Base-by-base conservation (phyloP, 2,888 invertebrate species). In the Drosophila prolongata region DNA sequence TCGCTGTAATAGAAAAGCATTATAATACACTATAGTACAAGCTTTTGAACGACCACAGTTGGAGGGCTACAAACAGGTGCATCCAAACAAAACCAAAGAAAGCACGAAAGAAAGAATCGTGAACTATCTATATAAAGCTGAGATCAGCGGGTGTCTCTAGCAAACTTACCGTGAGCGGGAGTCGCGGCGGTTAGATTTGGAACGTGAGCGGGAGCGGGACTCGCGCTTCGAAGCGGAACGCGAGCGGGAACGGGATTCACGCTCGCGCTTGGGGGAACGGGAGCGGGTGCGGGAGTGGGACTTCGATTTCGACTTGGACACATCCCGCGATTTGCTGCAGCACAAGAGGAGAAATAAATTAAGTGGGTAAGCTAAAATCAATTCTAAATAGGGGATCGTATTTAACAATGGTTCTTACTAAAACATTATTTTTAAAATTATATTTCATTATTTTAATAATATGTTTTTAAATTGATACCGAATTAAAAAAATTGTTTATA, bases 281-380 rank as follows among this genome's bases (percentile, higher is more conserved):
- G 95, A 95, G 84, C 93, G 92, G 44, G 95, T 94, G 87, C 93
- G 93, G 35, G 93, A 93, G 70, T 94, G 93, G 75, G 94, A 94
- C 90, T 94, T 94, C 60, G 95, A 95, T 91, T 95, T 94, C 60
- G 95, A 95, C 91, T 95, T 94, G 75, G 94, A 95, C 75, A 93
- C 93, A 89, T 94, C 95, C 87, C 94, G 94, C 71, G 95, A 95
- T 93, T 93, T 92, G 78, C 95, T 95, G 90, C 53, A 60, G 35
- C 5, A 27, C 3, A 55, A 40, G 2, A 5, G 14, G 9, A 16
- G 10, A 46, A 54, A 35, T 49, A 10, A 56, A 44, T 47, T 42
- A 54, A 14, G 44, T 14, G 16, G 49, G 35, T 35, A 35, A 49
- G 34, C 19, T 19, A 13, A 5, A 27, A 49, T 4, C 16, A n/a